Evolutionary conservation across 2,797 vertebrate species (phyloP), one percentile per base, ranked within the genome.

Genomic region (Parotocinclus haroldoi): DNA sequence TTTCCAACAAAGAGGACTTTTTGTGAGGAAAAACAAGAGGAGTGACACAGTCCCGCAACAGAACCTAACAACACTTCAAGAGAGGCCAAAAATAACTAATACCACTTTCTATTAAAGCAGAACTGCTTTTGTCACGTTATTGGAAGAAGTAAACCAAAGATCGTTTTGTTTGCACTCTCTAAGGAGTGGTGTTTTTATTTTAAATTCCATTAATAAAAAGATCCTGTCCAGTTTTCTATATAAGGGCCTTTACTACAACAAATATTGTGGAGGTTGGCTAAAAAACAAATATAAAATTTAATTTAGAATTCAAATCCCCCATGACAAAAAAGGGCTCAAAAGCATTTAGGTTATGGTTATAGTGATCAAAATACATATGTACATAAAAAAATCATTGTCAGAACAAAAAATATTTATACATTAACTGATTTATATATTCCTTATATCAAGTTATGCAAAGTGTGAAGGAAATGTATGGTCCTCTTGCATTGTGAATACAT

Each of bases 351-450:
- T n/a, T n/a, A n/a, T n/a, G 86, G 86, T 87, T 89, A 83, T 82
- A 88, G 83, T 89, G 86, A 88, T 90, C 85, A 89, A 88, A 90
- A 91, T 91, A 90, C 87, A 91, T 88, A 89, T 89, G 86, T 91
- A 92, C 90, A 92, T 86, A 86, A 45, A 49, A 7, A 49, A 67
- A 63, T 54, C 38, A 19, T 66, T 60, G 58, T 83, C 86, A 88
- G 82, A 89, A 87, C 89, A 89, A 86, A 88, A 81, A n/a, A n/a
- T 73, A 82, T 79, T 61, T 66, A 51, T 61, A 72, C 66, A 73
- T n/a, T n/a, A 17, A 68, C 59, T 27, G 52, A 65, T 69, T 61
- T 62, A 66, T 68, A 65, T 72, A 72, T 63, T 58, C 62, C 68
- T 71, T 71, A 65, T 72, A 72, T 74, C 69, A 74, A 77, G 69